Conservation (phyloP, 1,140 invertebrate species). For the Drosophila obscura region DNA sequence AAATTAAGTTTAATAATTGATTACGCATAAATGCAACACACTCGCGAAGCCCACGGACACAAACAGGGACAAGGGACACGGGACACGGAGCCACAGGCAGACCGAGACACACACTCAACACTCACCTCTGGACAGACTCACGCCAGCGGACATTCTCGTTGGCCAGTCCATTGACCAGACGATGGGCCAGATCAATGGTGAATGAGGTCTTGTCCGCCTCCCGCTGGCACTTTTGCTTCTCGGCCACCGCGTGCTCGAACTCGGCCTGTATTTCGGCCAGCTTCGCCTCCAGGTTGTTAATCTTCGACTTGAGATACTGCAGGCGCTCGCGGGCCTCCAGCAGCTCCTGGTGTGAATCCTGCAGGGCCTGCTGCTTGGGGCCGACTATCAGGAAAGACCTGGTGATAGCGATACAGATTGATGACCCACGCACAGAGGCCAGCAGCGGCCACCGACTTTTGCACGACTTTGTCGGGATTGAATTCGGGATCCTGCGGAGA, state of each 20-base stretch:
- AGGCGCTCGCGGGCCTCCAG: constrained; percentile 93
- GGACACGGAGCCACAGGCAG: background rate
- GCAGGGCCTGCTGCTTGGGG: constrained; percentile 92
- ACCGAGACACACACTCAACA: background rate
- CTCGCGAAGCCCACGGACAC: background rate
- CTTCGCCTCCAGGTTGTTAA: constrained; percentile 91
- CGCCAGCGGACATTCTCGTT: constrained; percentile 94
- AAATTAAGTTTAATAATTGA: constrained; percentile 83
- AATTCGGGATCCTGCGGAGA: constrained; percentile 89
- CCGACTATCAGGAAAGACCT: constrained; percentile 97
- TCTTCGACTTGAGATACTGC: constrained; percentile 88
- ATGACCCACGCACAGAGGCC: constrained; percentile 97
- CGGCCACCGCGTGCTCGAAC: constrained; percentile 93
- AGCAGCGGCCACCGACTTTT: constrained; percentile 95
- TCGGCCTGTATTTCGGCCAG: constrained; percentile 90
- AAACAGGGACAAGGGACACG: background rate
- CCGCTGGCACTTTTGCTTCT: constrained; percentile 94
- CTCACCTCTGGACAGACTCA: constrained; percentile 82
- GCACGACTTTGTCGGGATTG: constrained; percentile 92
- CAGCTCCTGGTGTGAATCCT: constrained; percentile 93
- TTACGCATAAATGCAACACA: constrained; percentile 66
- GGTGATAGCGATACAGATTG: constrained; percentile 96
- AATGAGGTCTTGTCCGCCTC: constrained; percentile 93
- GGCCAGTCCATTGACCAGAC: constrained; percentile 96
- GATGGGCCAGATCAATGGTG: constrained; percentile 96